Base-by-base conservation (phyloP, 2,888 invertebrate genomes). In the Papilio protenor region DNA sequence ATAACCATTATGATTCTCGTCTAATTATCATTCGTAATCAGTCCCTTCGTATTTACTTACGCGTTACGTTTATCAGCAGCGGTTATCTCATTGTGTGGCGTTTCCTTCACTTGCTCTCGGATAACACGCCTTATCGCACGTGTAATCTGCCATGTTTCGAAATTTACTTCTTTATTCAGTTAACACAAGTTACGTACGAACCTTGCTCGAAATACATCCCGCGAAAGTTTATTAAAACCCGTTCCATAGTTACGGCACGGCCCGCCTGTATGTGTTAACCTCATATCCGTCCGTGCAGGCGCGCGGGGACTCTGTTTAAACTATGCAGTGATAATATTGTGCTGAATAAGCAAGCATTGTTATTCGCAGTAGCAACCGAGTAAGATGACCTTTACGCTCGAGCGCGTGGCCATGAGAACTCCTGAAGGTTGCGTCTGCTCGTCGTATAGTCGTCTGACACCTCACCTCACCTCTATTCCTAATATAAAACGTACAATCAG, bases 331-430 rank as follows among this genome's bases (percentile, higher is more conserved):
- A 73, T 73, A 73, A 52, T 69, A 72, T 75, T 76, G 66, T 76
- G 83, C 83, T 84, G 79, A 84, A 79, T 86, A 82, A 85, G 84
- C 83, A 84, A 84, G 83, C 84, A 88, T 87, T 88, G 87, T 90
- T 88, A 86, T 85, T 88, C 82, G 85, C 86, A 87, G 85, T 87
- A 88, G 88, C 86, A 89, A 89, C 87, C 82, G 80, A 81, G 84
- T 82, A 82, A 85, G 86, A 88, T 89, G 90, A 91, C 93, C 92
- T 94, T 92, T 90, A 91, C 90, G 92, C 88, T 88, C 87, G 86
- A 88, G 84, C 87, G 91, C 88, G 85, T 88, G 92, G 89, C 93
- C 92, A 91, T 93, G 92, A 92, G 91, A 88, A 86, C 86, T 84
- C 87, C 88, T 88, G 92, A 93, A 93, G 93, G 93, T 92, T 92